Conservation (phyloP, 1,140 invertebrate species). For the Drosophila asahinai region DNA sequence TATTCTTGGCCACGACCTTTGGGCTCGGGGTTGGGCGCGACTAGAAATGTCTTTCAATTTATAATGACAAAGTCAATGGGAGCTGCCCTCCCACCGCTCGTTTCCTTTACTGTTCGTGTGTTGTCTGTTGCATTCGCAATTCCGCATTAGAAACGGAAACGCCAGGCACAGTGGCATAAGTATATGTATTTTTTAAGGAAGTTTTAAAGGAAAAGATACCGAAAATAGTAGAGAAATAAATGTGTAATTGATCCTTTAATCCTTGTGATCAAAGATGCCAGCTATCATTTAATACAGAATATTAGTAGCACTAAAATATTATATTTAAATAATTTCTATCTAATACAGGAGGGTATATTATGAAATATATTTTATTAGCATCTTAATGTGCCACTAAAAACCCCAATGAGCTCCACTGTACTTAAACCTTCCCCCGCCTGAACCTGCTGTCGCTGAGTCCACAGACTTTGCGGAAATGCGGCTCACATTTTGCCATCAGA, state of each 20-base stretch:
- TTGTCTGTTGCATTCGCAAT: slow-evolving; percentile 79
- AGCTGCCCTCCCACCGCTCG: slow-evolving; percentile 17
- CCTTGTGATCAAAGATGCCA: no score
- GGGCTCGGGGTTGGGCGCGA: slow-evolving; percentile 37
- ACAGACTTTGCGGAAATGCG: slow-evolving; percentile 55
- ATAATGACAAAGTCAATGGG: slow-evolving; percentile 72
- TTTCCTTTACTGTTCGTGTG: slow-evolving; percentile 22
- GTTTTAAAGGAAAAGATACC: no score
- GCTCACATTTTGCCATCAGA: slow-evolving; percentile 56
- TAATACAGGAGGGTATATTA: no score
- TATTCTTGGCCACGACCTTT: slow-evolving; percentile 33
- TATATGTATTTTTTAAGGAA: background rate
- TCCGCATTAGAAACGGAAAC: slow-evolving; percentile 63
- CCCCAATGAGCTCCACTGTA: slow-evolving; percentile 15
- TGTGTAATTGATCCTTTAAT: no score
- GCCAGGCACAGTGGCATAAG: slow-evolving; percentile 17
- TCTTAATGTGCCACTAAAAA: background rate
- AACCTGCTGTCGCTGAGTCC: slow-evolving; percentile 7
- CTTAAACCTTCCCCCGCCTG: background rate
- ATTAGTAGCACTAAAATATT: no score
- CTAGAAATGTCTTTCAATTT: slow-evolving; percentile 80
- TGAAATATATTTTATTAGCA: background rate
- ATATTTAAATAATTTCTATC: no score
- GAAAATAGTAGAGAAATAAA: no score
- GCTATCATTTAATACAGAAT: no score